A percentile compares a stretch with the other conserved stretches of the same genome.
Conservation (phyloP, 2,888 invertebrate genomes). For the Polydesmus complanatus region DNA sequence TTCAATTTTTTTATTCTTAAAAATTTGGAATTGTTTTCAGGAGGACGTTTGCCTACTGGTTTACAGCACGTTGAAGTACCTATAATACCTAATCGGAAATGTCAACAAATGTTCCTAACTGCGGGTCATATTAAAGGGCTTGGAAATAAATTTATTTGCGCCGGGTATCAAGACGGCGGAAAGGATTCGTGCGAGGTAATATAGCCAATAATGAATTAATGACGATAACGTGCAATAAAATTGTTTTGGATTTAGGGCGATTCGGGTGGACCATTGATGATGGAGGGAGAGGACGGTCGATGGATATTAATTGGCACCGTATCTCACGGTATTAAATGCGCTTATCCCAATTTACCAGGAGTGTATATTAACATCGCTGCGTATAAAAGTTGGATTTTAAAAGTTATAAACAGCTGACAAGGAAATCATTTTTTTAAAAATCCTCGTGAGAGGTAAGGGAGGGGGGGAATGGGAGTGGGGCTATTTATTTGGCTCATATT, state of each 20-base stretch:
- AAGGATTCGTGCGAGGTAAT: constrained; percentile 83
- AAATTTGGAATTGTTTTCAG: constrained; percentile 27
- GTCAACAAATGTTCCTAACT: constrained; percentile 86
- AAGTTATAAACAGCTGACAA: constrained; percentile 13
- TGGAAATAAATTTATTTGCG: constrained; percentile 73
- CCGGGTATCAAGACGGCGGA: constrained; percentile 80
- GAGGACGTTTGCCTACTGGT: constrained; percentile 74
- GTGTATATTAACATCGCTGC: constrained; percentile 86
- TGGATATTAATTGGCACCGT: constrained; percentile 65
- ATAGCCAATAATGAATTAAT: neutral
- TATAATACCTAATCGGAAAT: constrained; percentile 76
- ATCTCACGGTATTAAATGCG: constrained; percentile 41
- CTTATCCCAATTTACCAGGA: constrained; percentile 78
- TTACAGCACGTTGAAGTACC: constrained; percentile 83
- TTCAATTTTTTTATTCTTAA: neutral
- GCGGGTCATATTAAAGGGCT: constrained; percentile 79
- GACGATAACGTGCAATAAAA: too few relatives aligned
- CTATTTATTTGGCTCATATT: too few relatives aligned
- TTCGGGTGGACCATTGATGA: constrained; percentile 77
- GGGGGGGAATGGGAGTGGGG: too few relatives aligned
- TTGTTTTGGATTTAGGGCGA: constrained; percentile 55
- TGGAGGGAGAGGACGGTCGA: constrained; percentile 65
- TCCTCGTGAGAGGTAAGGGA: too few relatives aligned
- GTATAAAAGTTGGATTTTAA: constrained; percentile 77
- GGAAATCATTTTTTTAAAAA: too few relatives aligned